Base-by-base conservation (phyloP, 2,888 invertebrate species). In the Netelia virgata region DNA sequence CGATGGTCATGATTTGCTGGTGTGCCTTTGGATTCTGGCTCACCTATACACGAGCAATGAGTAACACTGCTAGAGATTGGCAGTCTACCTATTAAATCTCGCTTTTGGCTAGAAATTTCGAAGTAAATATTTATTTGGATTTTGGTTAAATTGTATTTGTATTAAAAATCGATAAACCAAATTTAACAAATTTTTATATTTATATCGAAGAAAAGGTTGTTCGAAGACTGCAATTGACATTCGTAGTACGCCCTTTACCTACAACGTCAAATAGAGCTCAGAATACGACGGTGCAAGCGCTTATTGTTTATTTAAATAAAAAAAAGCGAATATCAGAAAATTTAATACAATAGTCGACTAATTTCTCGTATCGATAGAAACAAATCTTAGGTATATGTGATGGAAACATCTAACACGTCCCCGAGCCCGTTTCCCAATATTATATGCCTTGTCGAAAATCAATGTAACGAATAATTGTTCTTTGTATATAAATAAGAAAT, bases 1-100 rank as follows among this genome's bases (percentile, higher is more conserved):
- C 75, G 74, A 74, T 74, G 61, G 23, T 72, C 63, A 61, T 43
- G 78, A 74, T 57, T 16, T 10, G 73, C 78, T 74, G 61, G 47
- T 50, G 78, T 47, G 36, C 63, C 64, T 57, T 77, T 69, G 77
- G 36, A 81, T 80, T 20, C 50, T 55, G 63, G 16, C 20, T 53
- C 43, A 18, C 16, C 43, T 50, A 3, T 41, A 9, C 16, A 18
- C 5, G 16, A 47, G 14, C 11, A 14, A 47, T 14, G 47, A 47
- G 14, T 11, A 10, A 36, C 18, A 47, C 43, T 47, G 10, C 43
- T 36, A 20, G 70, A 57, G 10, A 11, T 70, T 70, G 70, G 36
- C 70, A 57, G 14, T 11, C 18, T 3, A 18, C 18, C 9, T 57
- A 18, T 9, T 18, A 57, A 57, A 10, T 14, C 47, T 10, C 11